Conservation (phyloP, 2,113 vertebrate species). For the Todiramphus chloris region DNA sequence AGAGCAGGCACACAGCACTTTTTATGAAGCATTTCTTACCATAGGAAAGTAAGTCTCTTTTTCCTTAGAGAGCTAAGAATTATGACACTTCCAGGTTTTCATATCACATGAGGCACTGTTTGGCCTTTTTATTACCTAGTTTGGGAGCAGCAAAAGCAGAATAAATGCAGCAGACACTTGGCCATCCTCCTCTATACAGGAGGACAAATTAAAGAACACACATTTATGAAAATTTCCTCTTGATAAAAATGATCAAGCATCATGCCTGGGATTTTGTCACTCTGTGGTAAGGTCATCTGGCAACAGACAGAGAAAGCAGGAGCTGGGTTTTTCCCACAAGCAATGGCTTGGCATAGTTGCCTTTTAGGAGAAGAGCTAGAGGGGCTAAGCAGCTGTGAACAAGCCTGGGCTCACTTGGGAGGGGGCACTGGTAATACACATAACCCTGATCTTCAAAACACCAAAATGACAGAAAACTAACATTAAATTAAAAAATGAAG, state of each 20-base stretch:
- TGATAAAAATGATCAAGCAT: not conserved
- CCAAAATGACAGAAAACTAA: not conserved
- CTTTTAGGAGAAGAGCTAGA: not conserved
- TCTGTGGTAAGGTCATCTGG: not conserved
- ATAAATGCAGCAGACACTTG: not conserved
- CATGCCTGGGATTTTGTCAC: not conserved
- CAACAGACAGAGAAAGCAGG: not conserved
- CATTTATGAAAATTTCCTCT: not conserved
- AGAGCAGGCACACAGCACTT: not conserved
- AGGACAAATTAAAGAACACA: not conserved
- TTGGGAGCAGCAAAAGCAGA: not conserved
- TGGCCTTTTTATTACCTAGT: not conserved
- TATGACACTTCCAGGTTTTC: not conserved
- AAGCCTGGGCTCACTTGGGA: not conserved
- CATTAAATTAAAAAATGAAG: not conserved
- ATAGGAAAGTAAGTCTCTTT: not conserved
- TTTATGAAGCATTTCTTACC: not conserved
- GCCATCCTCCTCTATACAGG: not conserved
- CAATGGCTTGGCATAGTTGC: rapidly evolving
- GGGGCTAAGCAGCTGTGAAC: not conserved
- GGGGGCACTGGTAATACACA: constrained; percentile 38
- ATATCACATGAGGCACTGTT: not conserved
- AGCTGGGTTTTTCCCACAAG: not conserved
- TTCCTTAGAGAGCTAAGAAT: not conserved
- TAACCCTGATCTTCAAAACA: not conserved